These are phyloP conservation scores for Crenichthys baileyi DNA, from an alignment of 2,797 vertebrate species.

Conservation along the genomic window DNA sequence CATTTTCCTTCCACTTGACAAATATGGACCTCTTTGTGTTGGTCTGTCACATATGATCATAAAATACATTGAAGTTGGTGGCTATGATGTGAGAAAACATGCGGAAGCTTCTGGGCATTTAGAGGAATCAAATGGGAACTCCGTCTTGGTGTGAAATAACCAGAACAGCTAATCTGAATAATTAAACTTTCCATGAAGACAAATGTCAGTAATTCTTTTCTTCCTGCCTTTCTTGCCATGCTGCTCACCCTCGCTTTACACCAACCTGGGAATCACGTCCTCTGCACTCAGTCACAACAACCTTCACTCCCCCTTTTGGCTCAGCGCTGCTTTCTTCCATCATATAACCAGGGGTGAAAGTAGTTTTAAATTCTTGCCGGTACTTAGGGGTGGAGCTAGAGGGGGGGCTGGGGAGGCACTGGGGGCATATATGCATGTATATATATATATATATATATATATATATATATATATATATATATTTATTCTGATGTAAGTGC, in stretches of 20 bases:
- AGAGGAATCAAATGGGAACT: not conserved
- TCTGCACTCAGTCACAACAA: slow-evolving; percentile 38
- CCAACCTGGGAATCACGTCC: not conserved
- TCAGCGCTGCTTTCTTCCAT: slow-evolving; percentile 26
- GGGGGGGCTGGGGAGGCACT: too few species aligned
- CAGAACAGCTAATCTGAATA: not conserved
- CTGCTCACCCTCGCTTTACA: not conserved
- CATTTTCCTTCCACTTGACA: not conserved
- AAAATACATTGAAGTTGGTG: not conserved
- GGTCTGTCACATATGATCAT: too few species aligned
- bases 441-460: too few species aligned
- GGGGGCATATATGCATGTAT: too few species aligned
- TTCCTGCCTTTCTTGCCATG: not conserved
- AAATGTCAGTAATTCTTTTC: not conserved
- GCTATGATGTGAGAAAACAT: not conserved
- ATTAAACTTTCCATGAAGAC: not conserved
- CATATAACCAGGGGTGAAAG: too few species aligned
- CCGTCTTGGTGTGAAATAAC: not conserved
- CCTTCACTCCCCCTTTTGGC: slow-evolving; percentile 6
- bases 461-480: too few species aligned
- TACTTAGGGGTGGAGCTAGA: too few species aligned
- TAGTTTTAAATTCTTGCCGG: too few species aligned
- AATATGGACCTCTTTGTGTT: not conserved
- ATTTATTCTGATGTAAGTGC: too few species aligned
- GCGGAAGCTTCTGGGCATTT: not conserved